Evolutionary conservation across 2,888 invertebrate genomes (phyloP).

Genomic region (Tetragonisca angustula): DNA sequence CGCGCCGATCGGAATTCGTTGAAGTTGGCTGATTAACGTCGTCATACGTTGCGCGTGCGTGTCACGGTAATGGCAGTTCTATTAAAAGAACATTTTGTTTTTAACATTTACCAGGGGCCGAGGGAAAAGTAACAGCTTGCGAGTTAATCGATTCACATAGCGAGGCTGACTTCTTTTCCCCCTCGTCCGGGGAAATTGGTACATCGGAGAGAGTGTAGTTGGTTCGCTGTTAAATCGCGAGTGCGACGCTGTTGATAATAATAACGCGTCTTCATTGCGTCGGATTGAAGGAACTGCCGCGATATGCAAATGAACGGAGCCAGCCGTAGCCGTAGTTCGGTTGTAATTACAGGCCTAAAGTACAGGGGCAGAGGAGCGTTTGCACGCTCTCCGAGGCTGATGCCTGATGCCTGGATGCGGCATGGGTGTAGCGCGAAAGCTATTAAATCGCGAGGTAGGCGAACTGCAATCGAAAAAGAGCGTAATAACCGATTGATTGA

Average conservation of each 20-base stretch:
- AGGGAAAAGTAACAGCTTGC: neutral
- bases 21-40: conserved; percentile 31
- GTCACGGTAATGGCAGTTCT: neutral
- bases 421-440: neutral
- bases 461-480: neutral
- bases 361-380: neutral
- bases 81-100: conserved; percentile 10
- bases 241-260: conserved; percentile 1
- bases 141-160: neutral
- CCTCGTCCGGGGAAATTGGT: neutral
- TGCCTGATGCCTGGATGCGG: neutral
- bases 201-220: no score
- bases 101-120: neutral
- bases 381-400: neutral
- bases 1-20: conserved; percentile 39
- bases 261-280: conserved; percentile 19
- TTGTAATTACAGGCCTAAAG: conserved; percentile 2
- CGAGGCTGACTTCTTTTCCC: no score
- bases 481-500: neutral
- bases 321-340: no score
- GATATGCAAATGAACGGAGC: conserved; percentile 22
- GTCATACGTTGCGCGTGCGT: neutral
- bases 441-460: neutral
- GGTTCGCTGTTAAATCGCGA: neutral
- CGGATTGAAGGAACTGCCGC: conserved; percentile 1